Base-by-base conservation (phyloP, 2,113 vertebrate genomes). In the Cephalopterus ornatus region DNA sequence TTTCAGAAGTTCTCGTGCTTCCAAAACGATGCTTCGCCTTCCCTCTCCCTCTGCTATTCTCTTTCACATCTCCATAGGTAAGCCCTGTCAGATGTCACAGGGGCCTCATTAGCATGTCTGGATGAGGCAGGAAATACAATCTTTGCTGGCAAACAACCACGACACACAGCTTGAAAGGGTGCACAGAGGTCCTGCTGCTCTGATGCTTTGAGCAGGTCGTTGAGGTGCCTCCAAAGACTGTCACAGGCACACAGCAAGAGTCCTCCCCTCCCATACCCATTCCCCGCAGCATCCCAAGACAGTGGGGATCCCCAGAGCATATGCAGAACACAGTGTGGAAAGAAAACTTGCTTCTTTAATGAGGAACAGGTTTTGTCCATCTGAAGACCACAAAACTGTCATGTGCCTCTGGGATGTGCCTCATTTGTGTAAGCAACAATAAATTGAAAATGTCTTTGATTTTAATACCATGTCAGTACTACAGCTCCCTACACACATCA, bases 1-100 rank as follows among this genome's bases (percentile, higher is more conserved):
- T 95, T 95, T 96, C 86, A 94, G 81, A 95, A 93, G 70, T 95
- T 94, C 88, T 91, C 1, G 0, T 71, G 81, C 75, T 97, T 95
- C 78, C 96, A 71, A 86, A 97, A 75, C 1, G 8, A 88, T 56
- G 37, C 62, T 92, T 85, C 5, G 17, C 56, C 61, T 96, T 92
- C 52, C 62, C 9, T 42, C 46, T 84, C 84, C 27, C 79, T 94
- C 66, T 81, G 78, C 68, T 90, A 11, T 85, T 91, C 87, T 78
- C 55, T 81, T 89, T 66, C 80, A 41, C 32, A 12, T 86, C 35
- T 85, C 91, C 1, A 2, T 53, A 84, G 65, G 61, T 30, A 91
- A 58, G 26, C 56, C 61, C 80, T 91, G 86, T 93, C 86, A 96
- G 75, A 80, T 63, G 56, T 49, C 75, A 75, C 8, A 5, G 41